These are phyloP conservation scores for Martes martes DNA, from an alignment of 2,113 vertebrate species.

Conservation along the genomic window DNA sequence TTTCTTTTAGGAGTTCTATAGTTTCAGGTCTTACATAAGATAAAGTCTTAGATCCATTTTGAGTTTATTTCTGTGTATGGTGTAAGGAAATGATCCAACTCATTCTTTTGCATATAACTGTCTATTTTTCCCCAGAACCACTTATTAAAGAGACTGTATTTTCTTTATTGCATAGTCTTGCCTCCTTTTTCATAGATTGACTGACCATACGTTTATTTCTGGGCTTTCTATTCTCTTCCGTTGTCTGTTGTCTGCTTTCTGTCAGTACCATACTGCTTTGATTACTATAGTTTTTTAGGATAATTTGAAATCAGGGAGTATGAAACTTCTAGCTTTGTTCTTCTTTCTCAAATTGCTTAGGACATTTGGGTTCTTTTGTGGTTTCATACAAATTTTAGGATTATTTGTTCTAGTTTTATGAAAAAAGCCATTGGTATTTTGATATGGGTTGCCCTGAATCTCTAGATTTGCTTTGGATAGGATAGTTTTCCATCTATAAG, in stretches of 20 bases:
- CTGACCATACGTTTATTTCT: neutral
- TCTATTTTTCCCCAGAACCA: neutral
- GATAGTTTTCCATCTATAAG: neutral
- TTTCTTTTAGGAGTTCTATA: neutral
- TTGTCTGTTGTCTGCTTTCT: neutral
- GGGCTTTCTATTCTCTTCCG: neutral
- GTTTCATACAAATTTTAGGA: neutral
- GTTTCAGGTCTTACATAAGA: neutral
- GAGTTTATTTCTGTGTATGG: neutral
- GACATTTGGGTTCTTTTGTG: neutral
- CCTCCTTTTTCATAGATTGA: neutral
- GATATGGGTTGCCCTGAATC: neutral
- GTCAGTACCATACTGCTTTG: neutral
- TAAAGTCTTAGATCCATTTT: neutral
- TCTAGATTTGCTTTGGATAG: neutral
- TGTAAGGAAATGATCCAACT: neutral
- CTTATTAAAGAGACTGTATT: neutral
- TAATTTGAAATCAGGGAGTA: neutral
- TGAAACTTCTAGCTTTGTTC: neutral
- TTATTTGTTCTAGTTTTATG: neutral
- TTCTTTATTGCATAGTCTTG: neutral
- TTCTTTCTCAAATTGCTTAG: neutral
- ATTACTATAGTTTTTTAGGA: neutral
- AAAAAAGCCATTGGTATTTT: neutral
- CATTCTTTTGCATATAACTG: neutral